phyloP scores from a whole-genome alignment of 2,888 invertebrate genomes.

The Callyntrura guangdongensis region DNA sequence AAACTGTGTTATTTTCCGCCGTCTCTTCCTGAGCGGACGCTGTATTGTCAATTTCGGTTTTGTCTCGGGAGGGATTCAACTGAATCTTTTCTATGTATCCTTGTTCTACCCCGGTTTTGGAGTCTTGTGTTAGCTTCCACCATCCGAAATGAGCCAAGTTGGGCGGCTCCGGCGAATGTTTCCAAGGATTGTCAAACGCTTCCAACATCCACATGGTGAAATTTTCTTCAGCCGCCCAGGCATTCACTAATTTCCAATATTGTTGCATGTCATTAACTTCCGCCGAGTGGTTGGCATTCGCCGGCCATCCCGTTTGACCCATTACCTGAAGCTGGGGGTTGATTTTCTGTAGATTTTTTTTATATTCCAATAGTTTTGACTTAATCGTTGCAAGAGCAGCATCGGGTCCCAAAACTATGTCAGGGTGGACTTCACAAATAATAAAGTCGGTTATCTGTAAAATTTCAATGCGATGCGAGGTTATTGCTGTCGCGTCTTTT shows the following conservation, averaged over 20 bases:
- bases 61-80: too few relatives aligned
- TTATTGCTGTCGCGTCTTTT: neutral
- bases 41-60: too few relatives aligned
- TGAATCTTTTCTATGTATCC: conserved; percentile 78
- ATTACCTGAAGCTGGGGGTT: conserved; percentile 65
- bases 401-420: neutral
- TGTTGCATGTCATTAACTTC: conserved; percentile 60
- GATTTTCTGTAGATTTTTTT: neutral
- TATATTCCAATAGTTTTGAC: neutral
- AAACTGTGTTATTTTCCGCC: too few relatives aligned
- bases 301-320: conserved; percentile 65
- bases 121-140: conserved; percentile 73
- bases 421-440: conserved; percentile 43
- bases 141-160: conserved; percentile 76
- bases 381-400: conserved; percentile 14
- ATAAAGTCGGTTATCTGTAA: conserved; percentile 37
- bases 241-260: conserved; percentile 75
- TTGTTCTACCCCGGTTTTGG: neutral
- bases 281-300: neutral
- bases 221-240: conserved; percentile 61
- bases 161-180: conserved; percentile 33
- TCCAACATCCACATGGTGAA: conserved; percentile 69
- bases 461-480: neutral
- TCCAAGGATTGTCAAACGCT: conserved; percentile 79
- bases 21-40: too few relatives aligned